Conservation (phyloP, 2,888 invertebrate species). For the Scaptomyza caliginosa region DNA sequence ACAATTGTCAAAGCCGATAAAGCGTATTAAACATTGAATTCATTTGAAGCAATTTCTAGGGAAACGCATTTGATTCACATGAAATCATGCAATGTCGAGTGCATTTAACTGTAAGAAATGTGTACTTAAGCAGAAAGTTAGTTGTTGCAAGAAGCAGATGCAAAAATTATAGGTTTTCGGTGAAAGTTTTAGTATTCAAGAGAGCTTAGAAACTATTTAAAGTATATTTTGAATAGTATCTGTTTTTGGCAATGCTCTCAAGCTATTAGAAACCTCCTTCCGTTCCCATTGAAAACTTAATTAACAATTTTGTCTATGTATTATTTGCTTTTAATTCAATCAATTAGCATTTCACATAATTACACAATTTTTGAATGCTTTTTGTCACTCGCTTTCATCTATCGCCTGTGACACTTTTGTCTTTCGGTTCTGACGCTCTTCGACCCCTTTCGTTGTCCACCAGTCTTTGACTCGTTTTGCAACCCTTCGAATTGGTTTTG, state of each 20-base stretch:
- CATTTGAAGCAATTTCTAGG: not conserved
- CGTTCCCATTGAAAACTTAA: not conserved
- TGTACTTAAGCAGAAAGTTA: not conserved
- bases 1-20: slow-evolving; percentile 8
- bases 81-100: not conserved
- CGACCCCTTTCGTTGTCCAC: not conserved
- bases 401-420: not conserved
- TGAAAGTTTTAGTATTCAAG: too few relatives aligned
- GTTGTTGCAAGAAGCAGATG: too few relatives aligned
- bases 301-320: not conserved
- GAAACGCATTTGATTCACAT: not conserved
- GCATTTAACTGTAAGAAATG: not conserved
- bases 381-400: slow-evolving; percentile 2
- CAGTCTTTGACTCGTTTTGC: slow-evolving; percentile 3
- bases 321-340: not conserved
- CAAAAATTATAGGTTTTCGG: too few relatives aligned
- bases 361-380: not conserved
- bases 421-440: not conserved
- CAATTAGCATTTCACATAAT: not conserved
- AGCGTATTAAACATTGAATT: not conserved
- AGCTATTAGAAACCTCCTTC: not conserved
- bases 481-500: slow-evolving; percentile 20
- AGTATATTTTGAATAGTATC: too few relatives aligned
- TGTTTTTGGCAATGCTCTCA: not conserved
- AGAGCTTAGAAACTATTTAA: too few relatives aligned